A percentile compares a stretch with the other conserved stretches of the same genome.
phyloP scores from a whole-genome alignment of 2,113 vertebrate genomes.

The Halichoeres trimaculatus region DNA sequence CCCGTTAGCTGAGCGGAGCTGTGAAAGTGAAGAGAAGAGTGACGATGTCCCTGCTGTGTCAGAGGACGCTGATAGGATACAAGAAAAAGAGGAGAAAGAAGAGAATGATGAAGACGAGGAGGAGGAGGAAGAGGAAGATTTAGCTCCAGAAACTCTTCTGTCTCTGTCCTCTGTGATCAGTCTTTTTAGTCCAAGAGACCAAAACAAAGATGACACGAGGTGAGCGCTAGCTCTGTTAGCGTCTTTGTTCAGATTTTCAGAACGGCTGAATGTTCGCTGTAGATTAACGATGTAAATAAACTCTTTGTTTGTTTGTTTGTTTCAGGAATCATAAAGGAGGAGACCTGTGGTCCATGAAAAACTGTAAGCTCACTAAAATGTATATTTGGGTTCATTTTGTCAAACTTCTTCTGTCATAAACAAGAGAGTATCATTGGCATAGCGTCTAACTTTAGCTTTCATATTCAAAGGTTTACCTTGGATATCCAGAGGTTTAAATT shows the following conservation, averaged over 20 bases:
- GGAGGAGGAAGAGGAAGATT: not conserved
- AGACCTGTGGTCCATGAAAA: constrained; percentile 50
- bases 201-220: not conserved
- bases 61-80: not conserved
- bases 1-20: not conserved
- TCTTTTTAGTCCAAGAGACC: constrained; percentile 5
- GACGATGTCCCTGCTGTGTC: not conserved
- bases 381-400: not conserved
- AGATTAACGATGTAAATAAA: too few relatives aligned
- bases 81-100: not conserved
- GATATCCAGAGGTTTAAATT: too few relatives aligned
- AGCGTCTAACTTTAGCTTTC: not conserved
- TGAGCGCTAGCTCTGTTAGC: constrained; percentile 14
- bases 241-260: too few relatives aligned
- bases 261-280: too few relatives aligned
- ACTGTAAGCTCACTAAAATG: constrained; percentile 44
- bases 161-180: constrained; percentile 6
- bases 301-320: constrained; percentile 12
- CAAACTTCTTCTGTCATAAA: not conserved
- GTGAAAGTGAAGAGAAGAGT: not conserved
- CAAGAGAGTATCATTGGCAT: constrained; percentile 10
- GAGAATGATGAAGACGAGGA: not conserved
- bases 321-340: constrained; percentile 9
- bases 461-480: not conserved
- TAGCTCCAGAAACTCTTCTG: not conserved